Base-by-base conservation (phyloP, 2,888 invertebrate species). In the Apodemia hepburni region DNA sequence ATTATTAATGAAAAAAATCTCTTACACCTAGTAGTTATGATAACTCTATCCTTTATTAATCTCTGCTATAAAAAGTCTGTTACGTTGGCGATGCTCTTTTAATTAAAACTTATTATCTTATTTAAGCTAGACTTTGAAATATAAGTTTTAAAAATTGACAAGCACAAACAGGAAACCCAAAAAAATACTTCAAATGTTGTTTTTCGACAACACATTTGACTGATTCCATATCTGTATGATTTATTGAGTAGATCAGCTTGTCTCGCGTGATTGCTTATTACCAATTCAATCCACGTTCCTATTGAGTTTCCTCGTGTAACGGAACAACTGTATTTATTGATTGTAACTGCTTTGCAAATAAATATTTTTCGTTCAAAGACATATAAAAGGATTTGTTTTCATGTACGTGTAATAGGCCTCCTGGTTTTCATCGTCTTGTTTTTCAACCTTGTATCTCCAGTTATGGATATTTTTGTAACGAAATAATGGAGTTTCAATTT, bases 231-330 rank as follows among this genome's bases (percentile, higher is more conserved):
- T 54, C 6, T 54, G 29, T 54, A 54, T 54, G 29, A 54, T 54
- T 54, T 54, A 54, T 54, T 54, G 27, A 54, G 27, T 15, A 54
- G 22, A 54, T 54, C 54, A 54, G 54, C 54, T 54, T 54, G 27
- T 54, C 27, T 54, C 54, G 27, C 54, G 6, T 54, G 54, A 54
- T 54, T 27, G 27, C 54, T 54, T 27, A 54, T 54, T 54, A 27
- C 54, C 54, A 27, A 54, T 22, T 54, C 54, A 27, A 54, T 54
- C 22, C 54, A 54, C 54, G 54, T 15, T 12, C 27, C 54, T 54
- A 54, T 27, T 15, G 27, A 54, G 54, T 54, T 54, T 54, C 54
- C 54, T 54, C 15, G 27, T 54, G 54, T 27, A 54, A 27, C 54
- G 27, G 27, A 12, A 54, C 54, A 54, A 54, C 22, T 29, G 54